Base-by-base conservation (phyloP, 2,888 invertebrate species). In the Rhogogaster chlorosoma region DNA sequence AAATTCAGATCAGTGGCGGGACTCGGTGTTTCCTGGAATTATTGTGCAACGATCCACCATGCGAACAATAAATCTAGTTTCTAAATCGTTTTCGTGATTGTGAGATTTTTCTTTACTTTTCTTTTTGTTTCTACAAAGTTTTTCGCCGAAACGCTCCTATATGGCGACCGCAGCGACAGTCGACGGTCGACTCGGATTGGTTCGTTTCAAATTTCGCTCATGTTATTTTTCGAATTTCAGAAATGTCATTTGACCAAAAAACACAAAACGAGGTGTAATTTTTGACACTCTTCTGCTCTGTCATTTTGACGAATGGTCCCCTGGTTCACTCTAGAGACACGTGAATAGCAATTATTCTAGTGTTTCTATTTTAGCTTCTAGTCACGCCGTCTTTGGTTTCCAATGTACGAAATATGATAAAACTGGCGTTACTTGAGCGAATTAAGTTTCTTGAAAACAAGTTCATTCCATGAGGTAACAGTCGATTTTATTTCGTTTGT, bases 401-500 rank as follows among this genome's bases (percentile, higher is more conserved):
- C 32, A 32, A 15, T 18, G 32, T 32, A 29, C 6, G 1, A 1
- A 29, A 18, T 67, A 18, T 67, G 5, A 0, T 32, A 6, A 67
- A 32, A 32, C 18, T 18, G 67, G 6, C 7, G 22, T 67, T 18
- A 67, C 29, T 10, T 22, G 26, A 10, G 61, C 10, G 10, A 9
- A 61, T 26, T 36, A 36, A 5, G 32, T 32, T 32, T 67, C 18
- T 32, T 32, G 32, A 18, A 67, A 15, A 67, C 32, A 18, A 67
- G 18, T 67, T 38, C 2, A n/a, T n/a, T 9, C 9, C 38, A 22
- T 36, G 9, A 9, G 18, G 29, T 38, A 6, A 77, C 18, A 29
- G 6, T 53, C 53, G 26, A 22, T 77, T 32, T 29, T 1, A 38
- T 38, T 53, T 53, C 9, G 18, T 45, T 53, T 80, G 2, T 89